Evolutionary conservation across 2,888 invertebrate species (phyloP).

Genomic region (Strigamia crassipes): DNA sequence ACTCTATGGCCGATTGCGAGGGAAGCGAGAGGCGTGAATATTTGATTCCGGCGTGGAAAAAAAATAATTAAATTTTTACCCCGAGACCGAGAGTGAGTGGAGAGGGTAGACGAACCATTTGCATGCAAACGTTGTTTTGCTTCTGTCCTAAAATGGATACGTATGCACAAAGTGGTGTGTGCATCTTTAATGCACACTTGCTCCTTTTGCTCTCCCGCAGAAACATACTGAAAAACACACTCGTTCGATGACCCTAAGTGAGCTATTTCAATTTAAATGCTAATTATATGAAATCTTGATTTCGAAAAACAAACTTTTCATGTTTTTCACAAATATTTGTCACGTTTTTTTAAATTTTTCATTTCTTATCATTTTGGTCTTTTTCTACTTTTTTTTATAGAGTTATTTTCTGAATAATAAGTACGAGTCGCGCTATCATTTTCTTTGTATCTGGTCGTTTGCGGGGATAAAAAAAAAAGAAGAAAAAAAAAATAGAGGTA

Average conservation of each 20-base stretch:
- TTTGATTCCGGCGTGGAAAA: neutral
- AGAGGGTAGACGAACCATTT: neutral
- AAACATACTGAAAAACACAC: too few species aligned
- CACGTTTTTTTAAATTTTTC: too few species aligned
- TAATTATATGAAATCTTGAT: too few species aligned
- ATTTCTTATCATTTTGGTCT: too few species aligned
- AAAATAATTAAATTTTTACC: conserved; percentile 34
- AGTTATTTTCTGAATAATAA: conserved; percentile 26
- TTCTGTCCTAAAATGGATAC: neutral
- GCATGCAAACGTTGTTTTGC: conserved; percentile 18
- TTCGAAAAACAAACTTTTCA: too few species aligned
- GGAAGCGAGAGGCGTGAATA: conserved; percentile 25
- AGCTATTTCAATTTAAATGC: too few species aligned
- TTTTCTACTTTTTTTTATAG: neutral
- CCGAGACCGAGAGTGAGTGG: neutral
- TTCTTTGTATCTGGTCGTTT: conserved; percentile 25
- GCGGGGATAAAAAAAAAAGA: neutral
- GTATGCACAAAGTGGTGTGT: conserved; percentile 20
- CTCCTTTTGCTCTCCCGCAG: neutral
- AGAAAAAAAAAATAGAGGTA: neutral
- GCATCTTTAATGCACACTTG: conserved; percentile 30
- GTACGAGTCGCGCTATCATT: neutral
- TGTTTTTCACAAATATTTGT: too few species aligned
- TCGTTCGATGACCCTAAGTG: too few species aligned
- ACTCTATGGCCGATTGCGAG: conserved; percentile 20